Evolutionary conservation across 2,113 vertebrate genomes (phyloP), one percentile per base, ranked within the genome.

Genomic region (Actenoides lindsayi): DNA sequence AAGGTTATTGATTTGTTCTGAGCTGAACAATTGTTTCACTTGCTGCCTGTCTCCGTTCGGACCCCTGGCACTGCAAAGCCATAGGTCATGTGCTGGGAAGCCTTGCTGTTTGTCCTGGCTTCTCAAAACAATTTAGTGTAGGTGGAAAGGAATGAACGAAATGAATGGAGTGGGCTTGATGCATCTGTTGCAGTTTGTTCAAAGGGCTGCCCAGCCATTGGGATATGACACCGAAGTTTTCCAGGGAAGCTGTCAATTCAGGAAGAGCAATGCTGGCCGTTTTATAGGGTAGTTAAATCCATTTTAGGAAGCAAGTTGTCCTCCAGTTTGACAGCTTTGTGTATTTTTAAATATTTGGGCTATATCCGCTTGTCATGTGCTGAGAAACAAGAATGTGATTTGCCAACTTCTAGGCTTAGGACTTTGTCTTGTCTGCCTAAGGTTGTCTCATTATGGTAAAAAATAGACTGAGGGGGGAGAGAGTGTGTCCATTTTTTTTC

Each of bases 101-200:
- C 73, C 87, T 98, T 97, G 79, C 90, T 93, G 92, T 97, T 97
- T 97, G 95, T 95, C 91, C 96, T 97, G 97, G 87, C 92, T 96
- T 98, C 90, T 98, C 96, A 97, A 93, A 98, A 97, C 96, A 97
- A 78, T 96, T 97, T 97, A 78, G 94, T 97, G 96, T 95, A 97
- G 95, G 94, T 98, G 91, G 93, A 96, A 96, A 97, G 89, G 96
- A 97, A 97, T 97, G 96, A 97, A 94, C 97, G 90, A 97, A 97
- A 97, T 97, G 93, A 94, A 64, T 46, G 1, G 86, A 96, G 93
- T 94, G 90, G 89, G 91, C 90, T 97, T 50, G 91, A 51, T 96
- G 74, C 94, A 94, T 98, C 94, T 97, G 89, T 89, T 97, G 57
- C 87, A 46, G 41, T 96, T 96, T 95, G 83, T 93, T 95, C 4